Evolutionary conservation across 2,888 invertebrate species (phyloP).

Genomic region (Scotopteryx bipunctaria): DNA sequence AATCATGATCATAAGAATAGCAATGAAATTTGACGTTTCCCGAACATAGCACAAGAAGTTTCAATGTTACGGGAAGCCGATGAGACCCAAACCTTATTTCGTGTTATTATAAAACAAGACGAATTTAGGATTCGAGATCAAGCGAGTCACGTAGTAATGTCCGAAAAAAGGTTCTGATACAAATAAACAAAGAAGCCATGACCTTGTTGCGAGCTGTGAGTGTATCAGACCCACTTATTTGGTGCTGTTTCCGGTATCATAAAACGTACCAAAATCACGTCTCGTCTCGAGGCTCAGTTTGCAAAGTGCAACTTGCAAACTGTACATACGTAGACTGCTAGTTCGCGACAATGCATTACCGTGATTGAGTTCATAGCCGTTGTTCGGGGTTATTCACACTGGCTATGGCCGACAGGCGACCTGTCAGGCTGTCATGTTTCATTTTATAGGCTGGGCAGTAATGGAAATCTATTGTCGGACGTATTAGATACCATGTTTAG

Average conservation of each 20-base stretch:
- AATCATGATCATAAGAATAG: too few relatives aligned
- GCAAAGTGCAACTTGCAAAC: constrained; percentile 31
- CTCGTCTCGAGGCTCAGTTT: constrained; percentile 26
- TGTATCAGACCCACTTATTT: not conserved
- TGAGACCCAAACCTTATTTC: too few relatives aligned
- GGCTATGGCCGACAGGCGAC: constrained; percentile 13
- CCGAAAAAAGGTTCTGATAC: not conserved
- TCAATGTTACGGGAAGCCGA: too few relatives aligned
- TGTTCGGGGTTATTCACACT: constrained; percentile 30
- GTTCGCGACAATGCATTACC: constrained; percentile 41
- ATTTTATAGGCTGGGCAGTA: constrained; percentile 8
- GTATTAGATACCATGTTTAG: not conserved
- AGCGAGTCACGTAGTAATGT: not conserved
- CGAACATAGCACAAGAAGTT: too few relatives aligned
- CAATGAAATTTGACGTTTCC: too few relatives aligned
- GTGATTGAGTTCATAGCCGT: constrained; percentile 37
- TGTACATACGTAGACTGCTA: constrained; percentile 29
- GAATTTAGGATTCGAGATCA: not conserved
- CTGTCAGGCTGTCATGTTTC: constrained; percentile 24
- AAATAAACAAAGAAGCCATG: not conserved
- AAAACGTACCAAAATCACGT: not conserved
- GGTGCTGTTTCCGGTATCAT: constrained; percentile 5
- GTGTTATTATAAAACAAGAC: not conserved
- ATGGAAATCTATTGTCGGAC: not conserved
- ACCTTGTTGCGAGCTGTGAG: not conserved